Evolutionary conservation across 92 coral and sea anemone species (phyloP).

Genomic region (Ricordea florida): DNA sequence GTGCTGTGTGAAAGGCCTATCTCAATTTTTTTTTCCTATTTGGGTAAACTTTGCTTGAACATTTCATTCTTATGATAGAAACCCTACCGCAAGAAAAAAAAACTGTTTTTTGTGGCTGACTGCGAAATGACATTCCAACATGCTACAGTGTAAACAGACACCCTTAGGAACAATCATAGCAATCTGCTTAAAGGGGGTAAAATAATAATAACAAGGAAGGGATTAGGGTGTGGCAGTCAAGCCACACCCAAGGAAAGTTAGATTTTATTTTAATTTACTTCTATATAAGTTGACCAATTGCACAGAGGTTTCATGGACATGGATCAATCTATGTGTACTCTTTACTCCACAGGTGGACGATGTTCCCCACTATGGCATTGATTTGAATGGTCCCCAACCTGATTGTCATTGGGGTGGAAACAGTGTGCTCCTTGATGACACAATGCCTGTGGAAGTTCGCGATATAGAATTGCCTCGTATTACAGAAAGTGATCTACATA

Average conservation of each 20-base stretch:
- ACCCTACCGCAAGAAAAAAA: neutral
- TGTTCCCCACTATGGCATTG: constrained; percentile 28
- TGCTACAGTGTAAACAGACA: neutral
- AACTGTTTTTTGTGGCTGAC: neutral
- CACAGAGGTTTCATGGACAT: neutral
- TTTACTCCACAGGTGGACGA: constrained; percentile 20
- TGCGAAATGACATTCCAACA: neutral
- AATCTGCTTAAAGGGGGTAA: neutral
- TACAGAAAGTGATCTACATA: constrained; percentile 5
- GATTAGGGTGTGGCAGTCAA: neutral
- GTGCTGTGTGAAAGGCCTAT: neutral
- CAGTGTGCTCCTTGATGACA: neutral
- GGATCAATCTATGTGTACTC: neutral
- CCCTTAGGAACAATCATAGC: neutral
- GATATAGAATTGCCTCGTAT: constrained; percentile 19
- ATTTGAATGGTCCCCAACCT: constrained; percentile 42
- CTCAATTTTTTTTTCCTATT: neutral
- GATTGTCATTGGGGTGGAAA: constrained; percentile 38
- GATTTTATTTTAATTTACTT: neutral
- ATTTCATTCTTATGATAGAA: constrained; percentile 10
- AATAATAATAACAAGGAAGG: neutral
- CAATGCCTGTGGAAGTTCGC: constrained; percentile 15
- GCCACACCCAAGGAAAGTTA: constrained; percentile 12
- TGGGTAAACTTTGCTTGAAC: neutral
- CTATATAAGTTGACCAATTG: neutral